Conservation (phyloP, 1,140 invertebrate genomes). For the Euura lappo region DNA sequence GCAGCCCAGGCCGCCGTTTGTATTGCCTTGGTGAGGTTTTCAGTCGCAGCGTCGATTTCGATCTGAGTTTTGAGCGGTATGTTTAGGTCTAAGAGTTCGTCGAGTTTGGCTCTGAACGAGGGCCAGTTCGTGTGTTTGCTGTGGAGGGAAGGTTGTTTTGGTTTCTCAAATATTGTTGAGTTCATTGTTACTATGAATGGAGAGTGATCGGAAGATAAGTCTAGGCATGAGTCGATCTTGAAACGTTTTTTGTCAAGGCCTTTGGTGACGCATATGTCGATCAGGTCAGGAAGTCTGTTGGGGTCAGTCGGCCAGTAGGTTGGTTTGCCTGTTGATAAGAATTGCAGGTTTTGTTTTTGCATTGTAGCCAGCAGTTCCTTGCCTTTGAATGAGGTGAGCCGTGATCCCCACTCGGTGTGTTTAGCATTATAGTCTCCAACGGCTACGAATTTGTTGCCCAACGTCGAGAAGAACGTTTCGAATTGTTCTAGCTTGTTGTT, state of each 20-base stretch:
- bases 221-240: slow-evolving; percentile 8
- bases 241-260: slow-evolving; percentile 16
- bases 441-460: slow-evolving; percentile 46
- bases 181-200: slow-evolving; percentile 12
- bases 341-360: slow-evolving; percentile 1
- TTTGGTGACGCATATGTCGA: slow-evolving; percentile 28
- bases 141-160: slow-evolving; percentile 1
- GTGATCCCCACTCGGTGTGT: slow-evolving; percentile 39
- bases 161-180: background rate
- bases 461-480: slow-evolving; percentile 34
- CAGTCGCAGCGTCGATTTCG: background rate
- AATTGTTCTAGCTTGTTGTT: slow-evolving; percentile 38
- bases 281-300: slow-evolving; percentile 28
- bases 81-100: background rate
- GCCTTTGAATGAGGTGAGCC: slow-evolving; percentile 23
- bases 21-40: background rate
- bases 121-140: slow-evolving; percentile 1
- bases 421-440: slow-evolving; percentile 27
- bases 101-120: background rate
- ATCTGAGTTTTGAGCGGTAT: background rate
- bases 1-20: slow-evolving; percentile 9
- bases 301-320: slow-evolving; percentile 35
- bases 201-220: slow-evolving; percentile 22
- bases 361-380: slow-evolving; percentile 30
- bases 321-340: slow-evolving; percentile 25